Evolutionary conservation across 2,888 invertebrate species (phyloP).

Genomic region (Agrotis segetum): DNA sequence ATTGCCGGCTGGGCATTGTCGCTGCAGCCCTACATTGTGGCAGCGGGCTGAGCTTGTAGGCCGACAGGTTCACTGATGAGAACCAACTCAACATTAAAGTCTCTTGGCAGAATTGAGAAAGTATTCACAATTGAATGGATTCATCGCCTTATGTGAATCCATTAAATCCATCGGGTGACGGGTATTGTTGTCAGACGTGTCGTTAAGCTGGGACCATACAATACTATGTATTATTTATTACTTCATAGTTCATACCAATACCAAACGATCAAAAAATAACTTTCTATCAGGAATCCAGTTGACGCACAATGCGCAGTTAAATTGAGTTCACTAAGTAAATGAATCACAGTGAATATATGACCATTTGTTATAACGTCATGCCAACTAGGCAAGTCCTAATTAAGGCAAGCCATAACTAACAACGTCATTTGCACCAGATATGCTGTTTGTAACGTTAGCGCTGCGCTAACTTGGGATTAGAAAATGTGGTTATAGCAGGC

Average conservation of each 20-base stretch:
- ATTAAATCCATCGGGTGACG: background rate
- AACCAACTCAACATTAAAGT: conserved; percentile 12
- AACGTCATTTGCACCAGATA: conserved; percentile 14
- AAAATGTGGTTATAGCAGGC: conserved; percentile 3
- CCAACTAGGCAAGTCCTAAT: conserved; percentile 22
- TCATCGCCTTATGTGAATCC: conserved; percentile 15
- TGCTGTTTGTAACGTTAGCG: background rate
- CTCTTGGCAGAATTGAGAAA: conserved; percentile 24
- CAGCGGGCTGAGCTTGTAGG: conserved; percentile 29
- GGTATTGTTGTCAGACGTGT: conserved; percentile 10
- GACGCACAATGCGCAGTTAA: conserved; percentile 14
- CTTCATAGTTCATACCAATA: background rate
- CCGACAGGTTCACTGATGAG: conserved; percentile 35
- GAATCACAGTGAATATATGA: conserved; percentile 28
- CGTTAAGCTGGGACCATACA: conserved; percentile 8
- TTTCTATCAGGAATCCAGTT: conserved; percentile 19
- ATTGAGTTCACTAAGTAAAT: conserved; percentile 27
- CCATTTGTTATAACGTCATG: conserved; percentile 22
- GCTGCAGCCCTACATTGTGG: conserved; percentile 11
- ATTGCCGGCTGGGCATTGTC: conserved; percentile 30
- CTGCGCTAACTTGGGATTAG: conserved; percentile 7
- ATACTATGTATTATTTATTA: conserved; percentile 10
- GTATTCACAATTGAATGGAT: conserved; percentile 16
- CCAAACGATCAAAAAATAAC: conserved; percentile 4
- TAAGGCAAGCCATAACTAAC: conserved; percentile 22